Base-by-base conservation (phyloP, 2,113 vertebrate species). In the Eleginops maclovinus region DNA sequence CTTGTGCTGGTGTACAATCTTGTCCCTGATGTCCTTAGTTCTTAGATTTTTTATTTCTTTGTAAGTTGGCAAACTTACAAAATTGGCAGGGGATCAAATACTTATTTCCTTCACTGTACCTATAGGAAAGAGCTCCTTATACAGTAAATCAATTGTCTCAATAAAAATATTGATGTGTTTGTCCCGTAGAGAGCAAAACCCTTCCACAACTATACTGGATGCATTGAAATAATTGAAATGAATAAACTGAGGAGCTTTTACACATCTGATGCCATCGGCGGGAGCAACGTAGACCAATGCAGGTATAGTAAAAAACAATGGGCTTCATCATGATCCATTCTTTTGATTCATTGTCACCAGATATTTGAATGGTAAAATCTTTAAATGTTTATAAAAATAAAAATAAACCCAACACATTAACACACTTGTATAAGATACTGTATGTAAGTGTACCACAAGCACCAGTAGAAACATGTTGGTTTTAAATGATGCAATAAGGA, bases 201-300 rank as follows among this genome's bases (percentile, higher is more conserved):
- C 77, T 85, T 95, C 46, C 79, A 93, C 87, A 97, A 96, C 94
- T 97, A 95, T 66, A 96, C 94, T 55, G 95, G 96, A 85, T 98
- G 95, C 89, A 94, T 97, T 87, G 89, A 95, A 93, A 81, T 97
- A 4, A 51, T 87, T 84, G 87, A 96, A 94, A 94, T 98, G 60
- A 97, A 96, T 93, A 91, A 92, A 10, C 26, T 83, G 40, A 83
- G 82, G 86, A 89, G 91, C 86, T 96, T 97, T 82, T 84, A 63
- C 81, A 82, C 84, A 58, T 94, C 90, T 36, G 93, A 93, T 1
- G 91, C 96, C 72, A 84, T 96, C 43, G 66, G 88, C 73, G 91
- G 94, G 89, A 94, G 85, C 74, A 95, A 96, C 74, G 70, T 95
- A 46, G 81, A 77, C 69, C 89, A 22, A 31, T 97, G 95, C 96